Evolutionary conservation across 2,113 vertebrate genomes (phyloP).

Genomic region (Myanophis thanlyinensis): DNA sequence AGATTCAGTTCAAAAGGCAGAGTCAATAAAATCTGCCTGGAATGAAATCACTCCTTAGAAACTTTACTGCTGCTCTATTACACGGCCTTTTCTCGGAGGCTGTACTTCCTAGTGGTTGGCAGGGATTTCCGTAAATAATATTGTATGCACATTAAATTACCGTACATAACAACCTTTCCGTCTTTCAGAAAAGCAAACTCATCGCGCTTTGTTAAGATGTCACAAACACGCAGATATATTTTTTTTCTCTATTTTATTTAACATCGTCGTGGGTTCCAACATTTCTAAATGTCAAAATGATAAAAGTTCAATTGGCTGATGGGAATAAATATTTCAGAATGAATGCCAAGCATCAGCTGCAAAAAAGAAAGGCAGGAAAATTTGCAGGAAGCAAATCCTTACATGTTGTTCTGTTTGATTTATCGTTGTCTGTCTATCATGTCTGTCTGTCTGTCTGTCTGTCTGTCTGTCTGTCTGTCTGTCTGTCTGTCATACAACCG

Average conservation of each 20-base stretch:
- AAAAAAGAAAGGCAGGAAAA: background rate
- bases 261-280: background rate
- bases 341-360: background rate
- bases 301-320: background rate
- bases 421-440: background rate
- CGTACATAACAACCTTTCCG: background rate
- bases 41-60: background rate
- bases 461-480: background rate
- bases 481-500: background rate
- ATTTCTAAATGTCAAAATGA: background rate
- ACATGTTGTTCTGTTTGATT: background rate
- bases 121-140: background rate
- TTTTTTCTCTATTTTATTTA: too few relatives aligned
- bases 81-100: background rate
- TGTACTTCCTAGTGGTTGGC: background rate
- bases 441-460: background rate
- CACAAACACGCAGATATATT: background rate
- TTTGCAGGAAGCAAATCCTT: background rate
- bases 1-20: background rate
- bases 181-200: background rate
- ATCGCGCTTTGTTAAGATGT: background rate
- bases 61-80: background rate
- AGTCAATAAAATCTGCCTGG: background rate
- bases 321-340: background rate
- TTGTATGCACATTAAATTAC: background rate